A percentile compares a stretch with the other conserved stretches of the same genome.
Evolutionary conservation across 2,888 invertebrate genomes (phyloP).

Genomic region (Dolichopus griseipennis): DNA sequence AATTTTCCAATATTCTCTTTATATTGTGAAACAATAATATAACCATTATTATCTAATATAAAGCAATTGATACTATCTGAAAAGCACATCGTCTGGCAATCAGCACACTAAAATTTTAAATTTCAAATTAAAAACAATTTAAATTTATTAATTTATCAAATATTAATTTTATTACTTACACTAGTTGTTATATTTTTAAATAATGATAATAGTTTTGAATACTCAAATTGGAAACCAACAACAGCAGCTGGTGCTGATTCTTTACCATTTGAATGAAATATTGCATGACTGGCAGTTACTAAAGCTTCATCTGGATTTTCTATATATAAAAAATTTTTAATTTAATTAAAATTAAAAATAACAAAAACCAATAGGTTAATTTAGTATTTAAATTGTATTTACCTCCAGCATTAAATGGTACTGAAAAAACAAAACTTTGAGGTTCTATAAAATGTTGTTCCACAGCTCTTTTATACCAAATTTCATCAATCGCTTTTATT

Average conservation of each 20-base stretch:
- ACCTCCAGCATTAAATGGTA: slow-evolving; percentile 55
- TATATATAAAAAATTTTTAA: slow-evolving; percentile 20
- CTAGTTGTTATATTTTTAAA: slow-evolving; percentile 73
- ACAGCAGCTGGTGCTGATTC: slow-evolving; percentile 57
- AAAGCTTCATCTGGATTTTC: slow-evolving; percentile 49
- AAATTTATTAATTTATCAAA: background rate
- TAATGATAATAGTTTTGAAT: slow-evolving; percentile 62
- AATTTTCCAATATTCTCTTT: slow-evolving; percentile 69
- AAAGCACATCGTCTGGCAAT: slow-evolving; percentile 51
- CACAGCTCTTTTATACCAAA: slow-evolving; percentile 82
- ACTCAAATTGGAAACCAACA: slow-evolving; percentile 72
- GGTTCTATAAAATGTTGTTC: slow-evolving; percentile 73
- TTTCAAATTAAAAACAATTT: background rate
- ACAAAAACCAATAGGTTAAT: slow-evolving; percentile 29
- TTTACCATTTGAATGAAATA: slow-evolving; percentile 56
- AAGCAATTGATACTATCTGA: slow-evolving; percentile 68
- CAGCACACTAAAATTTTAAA: slow-evolving; percentile 21
- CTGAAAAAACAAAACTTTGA: slow-evolving; percentile 73
- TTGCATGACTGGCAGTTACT: slow-evolving; percentile 80
- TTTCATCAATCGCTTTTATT: slow-evolving; percentile 73
- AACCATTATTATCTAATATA: slow-evolving; percentile 83
- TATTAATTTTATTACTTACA: slow-evolving; percentile 43
- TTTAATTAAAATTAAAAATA: slow-evolving; percentile 5
- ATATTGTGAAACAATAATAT: slow-evolving; percentile 69
- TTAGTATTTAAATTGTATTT: too few species aligned